A percentile compares a stretch with the other conserved stretches of the same genome.
Conservation (phyloP, 92 coral and sea anemone genomes). For the Galaxea fascicularis region DNA sequence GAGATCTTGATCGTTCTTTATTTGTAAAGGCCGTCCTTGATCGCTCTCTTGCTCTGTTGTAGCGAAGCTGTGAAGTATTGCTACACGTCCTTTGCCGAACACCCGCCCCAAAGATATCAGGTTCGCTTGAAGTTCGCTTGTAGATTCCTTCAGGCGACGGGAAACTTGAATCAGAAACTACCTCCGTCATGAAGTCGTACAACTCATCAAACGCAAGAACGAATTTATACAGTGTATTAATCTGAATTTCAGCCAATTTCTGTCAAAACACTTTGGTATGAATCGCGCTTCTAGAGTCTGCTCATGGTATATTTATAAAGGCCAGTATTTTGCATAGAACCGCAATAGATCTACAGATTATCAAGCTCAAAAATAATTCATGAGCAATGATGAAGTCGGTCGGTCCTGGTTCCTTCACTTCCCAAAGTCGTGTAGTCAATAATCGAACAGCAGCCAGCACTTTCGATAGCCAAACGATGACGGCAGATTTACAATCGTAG, state of each 20-base stretch:
- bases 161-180: slow-evolving; percentile 50
- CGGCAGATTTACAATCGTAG: slow-evolving; percentile 18
- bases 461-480: not conserved
- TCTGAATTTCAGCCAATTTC: not conserved
- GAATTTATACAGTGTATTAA: slow-evolving; percentile 3
- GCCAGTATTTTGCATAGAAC: slow-evolving; percentile 53
- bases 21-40: slow-evolving; percentile 41
- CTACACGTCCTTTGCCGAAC: slow-evolving; percentile 74
- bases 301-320: slow-evolving; percentile 43
- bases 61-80: slow-evolving; percentile 58
- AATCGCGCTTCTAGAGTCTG: slow-evolving; percentile 6
- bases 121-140: slow-evolving; percentile 79
- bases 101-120: slow-evolving; percentile 68
- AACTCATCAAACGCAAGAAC: not conserved
- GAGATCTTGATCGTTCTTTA: slow-evolving; percentile 25
- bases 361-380: slow-evolving; percentile 2
- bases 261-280: slow-evolving; percentile 39
- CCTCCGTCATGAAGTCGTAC: slow-evolving; percentile 26
- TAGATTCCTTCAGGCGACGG: slow-evolving; percentile 48
- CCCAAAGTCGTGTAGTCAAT: not conserved
- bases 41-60: slow-evolving; percentile 36
- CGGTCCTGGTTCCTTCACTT: not conserved
- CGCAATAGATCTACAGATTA: slow-evolving; percentile 29
- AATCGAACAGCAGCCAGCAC: not conserved
- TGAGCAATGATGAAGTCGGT: not conserved